Conservation (phyloP, 2,888 invertebrate species). For the Melinaea menophilus region DNA sequence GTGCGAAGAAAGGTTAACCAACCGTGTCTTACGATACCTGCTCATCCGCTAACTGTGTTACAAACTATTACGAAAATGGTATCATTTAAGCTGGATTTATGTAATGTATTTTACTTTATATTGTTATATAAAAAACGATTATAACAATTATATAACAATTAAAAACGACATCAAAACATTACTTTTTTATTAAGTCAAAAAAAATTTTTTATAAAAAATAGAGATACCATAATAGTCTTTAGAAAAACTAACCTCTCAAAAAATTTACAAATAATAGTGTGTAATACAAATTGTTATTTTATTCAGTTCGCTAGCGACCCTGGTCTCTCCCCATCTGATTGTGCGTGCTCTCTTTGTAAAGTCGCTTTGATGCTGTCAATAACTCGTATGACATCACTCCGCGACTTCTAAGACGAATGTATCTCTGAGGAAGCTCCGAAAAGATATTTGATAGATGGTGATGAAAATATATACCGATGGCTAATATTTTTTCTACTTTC, state of each 20-base stretch:
- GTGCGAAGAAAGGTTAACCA: constrained; percentile 15
- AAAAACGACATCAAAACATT: no score
- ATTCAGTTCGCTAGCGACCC: constrained; percentile 50
- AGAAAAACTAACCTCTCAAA: background rate
- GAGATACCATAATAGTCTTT: no score
- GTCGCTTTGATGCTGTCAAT: constrained; percentile 50
- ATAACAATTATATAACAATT: no score
- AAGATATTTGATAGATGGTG: no score
- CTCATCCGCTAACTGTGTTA: constrained; percentile 1
- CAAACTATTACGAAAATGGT: background rate
- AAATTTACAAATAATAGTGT: background rate
- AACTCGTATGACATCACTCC: constrained; percentile 19
- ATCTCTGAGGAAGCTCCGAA: background rate
- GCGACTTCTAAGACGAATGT: constrained; percentile 5
- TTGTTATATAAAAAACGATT: no score
- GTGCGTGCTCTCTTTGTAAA: constrained; percentile 45
- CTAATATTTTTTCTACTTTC: constrained; percentile 17
- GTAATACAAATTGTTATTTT: constrained; percentile 36
- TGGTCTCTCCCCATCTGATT: constrained; percentile 40
- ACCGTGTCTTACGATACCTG: constrained; percentile 5
- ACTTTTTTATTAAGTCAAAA: no score
- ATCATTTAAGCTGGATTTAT: background rate
- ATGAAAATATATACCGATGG: no score
- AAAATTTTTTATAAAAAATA: no score
- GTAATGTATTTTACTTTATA: no score